Conservation (phyloP, 2,888 invertebrate species). For the Machimus rusticus region DNA sequence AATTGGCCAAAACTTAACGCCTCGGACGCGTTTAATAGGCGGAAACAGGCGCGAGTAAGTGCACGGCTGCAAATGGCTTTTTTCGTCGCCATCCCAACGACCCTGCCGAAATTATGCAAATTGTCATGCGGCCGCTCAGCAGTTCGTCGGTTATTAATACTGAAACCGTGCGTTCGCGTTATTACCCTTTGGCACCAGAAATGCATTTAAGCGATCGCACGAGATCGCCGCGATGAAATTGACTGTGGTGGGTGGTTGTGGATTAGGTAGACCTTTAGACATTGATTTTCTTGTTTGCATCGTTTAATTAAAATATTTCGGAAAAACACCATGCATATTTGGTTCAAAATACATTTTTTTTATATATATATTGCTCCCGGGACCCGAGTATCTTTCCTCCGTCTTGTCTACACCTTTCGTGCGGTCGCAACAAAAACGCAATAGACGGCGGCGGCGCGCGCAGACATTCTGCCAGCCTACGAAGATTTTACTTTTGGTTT, state of each 20-base stretch:
- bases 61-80: neutral
- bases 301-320: neutral
- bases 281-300: neutral
- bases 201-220: neutral
- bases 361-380: neutral
- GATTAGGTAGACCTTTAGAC: neutral
- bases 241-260: neutral
- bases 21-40: slow-evolving; percentile 5
- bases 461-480: slow-evolving; percentile 22
- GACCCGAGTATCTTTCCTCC: neutral
- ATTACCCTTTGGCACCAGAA: neutral
- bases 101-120: slow-evolving; percentile 17
- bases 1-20: slow-evolving; percentile 16
- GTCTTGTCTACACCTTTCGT: neutral
- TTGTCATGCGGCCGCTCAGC: slow-evolving; percentile 1
- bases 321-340: neutral
- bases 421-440: slow-evolving; percentile 11
- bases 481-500: neutral
- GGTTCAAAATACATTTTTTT: neutral
- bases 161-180: neutral
- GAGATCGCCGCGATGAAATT: neutral
- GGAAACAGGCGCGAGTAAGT: neutral
- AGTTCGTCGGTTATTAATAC: neutral
- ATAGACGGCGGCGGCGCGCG: slow-evolving; percentile 10
- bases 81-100: neutral